Evolutionary conservation across 2,888 invertebrate species (phyloP), one percentile per base, ranked within the genome.

Genomic region (Oegoconia quadripuncta): DNA sequence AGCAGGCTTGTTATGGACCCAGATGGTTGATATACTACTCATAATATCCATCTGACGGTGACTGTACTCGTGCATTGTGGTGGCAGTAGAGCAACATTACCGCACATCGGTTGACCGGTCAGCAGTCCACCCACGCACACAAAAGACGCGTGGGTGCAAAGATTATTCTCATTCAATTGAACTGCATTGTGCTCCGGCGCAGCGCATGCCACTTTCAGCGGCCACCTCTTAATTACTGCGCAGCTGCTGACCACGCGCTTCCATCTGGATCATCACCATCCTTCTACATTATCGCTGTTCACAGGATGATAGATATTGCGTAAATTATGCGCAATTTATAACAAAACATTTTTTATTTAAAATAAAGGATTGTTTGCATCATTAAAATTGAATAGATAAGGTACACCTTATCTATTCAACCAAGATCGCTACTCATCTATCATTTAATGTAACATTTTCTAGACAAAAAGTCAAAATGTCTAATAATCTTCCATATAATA

Each of bases 161-260:
- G 87, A 87, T 87, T 87, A 87, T 77, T 83, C 80, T 81, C 86
- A 87, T 87, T 87, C 87, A 87, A 87, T 87, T 87, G 86, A 86
- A 74, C 75, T 67, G 83, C 81, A 86, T 86, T 86, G 86, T 84
- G 81, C 83, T 81, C 80, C 64, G 70, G 78, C 86, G 78, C 84
- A n/a, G 78, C 86, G 86, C 84, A 82, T 81, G 82, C 81, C 84
- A 82, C 84, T 83, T 81, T 66, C 81, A 83, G 82, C 27, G n/a
- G 55, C 76, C 77, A 83, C 81, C 82, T 82, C 86, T 86, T 87
- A 87, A 87, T 87, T 87, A 84, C 77, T 64, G 55, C 76, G 77
- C 87, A 87, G 87, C 86, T 87, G 87, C 83, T 81, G 83, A 79
- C 81, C 81, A n/a, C n/a, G n/a, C 69, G 59, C 59, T 81, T 83